Conservation (phyloP, 2,888 invertebrate species). For the Oithona nana region DNA sequence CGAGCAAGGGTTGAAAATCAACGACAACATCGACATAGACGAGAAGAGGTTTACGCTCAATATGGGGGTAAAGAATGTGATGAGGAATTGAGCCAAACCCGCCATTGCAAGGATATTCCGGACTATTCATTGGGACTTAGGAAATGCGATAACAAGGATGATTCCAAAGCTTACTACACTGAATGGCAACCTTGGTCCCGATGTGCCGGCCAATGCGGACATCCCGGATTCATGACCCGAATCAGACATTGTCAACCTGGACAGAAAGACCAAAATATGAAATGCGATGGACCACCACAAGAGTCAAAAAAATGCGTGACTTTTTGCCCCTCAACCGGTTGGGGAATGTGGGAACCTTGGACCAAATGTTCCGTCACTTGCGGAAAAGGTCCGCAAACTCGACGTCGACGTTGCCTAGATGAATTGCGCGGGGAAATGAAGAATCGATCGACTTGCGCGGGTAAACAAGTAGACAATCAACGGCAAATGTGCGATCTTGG, state of each 20-base stretch:
- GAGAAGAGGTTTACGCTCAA: too few relatives aligned
- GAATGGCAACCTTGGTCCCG: background rate
- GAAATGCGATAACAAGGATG: too few relatives aligned
- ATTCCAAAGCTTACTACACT: background rate
- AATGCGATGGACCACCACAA: background rate
- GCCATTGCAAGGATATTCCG: too few relatives aligned
- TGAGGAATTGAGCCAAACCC: too few relatives aligned
- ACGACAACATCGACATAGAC: background rate
- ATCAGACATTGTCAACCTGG: background rate
- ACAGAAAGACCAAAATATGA: too few relatives aligned
- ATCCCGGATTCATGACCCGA: background rate
- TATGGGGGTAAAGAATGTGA: too few relatives aligned
- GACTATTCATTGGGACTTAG: too few relatives aligned
- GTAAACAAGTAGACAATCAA: background rate
- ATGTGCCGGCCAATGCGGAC: background rate
- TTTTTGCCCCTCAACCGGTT: slow-evolving; percentile 4
- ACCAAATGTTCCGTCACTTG: slow-evolving; percentile 6
- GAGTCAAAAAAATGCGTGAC: background rate
- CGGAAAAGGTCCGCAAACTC: background rate
- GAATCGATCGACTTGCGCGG: background rate
- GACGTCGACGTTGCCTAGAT: background rate
- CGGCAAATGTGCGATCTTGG: background rate
- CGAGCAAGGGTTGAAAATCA: background rate
- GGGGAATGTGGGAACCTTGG: slow-evolving; percentile 7
- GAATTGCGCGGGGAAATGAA: background rate